Conservation (phyloP, 1,140 invertebrate genomes). For the Parasteatoda tepidariorum region DNA sequence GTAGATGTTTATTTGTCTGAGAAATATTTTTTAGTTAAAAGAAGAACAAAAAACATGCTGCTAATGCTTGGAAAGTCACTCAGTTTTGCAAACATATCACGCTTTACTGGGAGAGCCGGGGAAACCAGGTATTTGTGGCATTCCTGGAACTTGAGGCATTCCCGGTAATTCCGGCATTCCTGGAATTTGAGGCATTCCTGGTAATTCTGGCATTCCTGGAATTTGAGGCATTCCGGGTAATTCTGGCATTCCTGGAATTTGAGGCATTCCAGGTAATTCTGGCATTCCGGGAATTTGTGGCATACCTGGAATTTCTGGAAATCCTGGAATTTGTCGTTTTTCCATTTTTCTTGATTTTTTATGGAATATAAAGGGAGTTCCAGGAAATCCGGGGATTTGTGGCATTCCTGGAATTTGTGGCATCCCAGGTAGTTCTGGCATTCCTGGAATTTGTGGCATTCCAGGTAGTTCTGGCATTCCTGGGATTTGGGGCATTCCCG, state of each 20-base stretch:
- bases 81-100: too few relatives aligned
- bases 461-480: slow-evolving; percentile 26
- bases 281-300: slow-evolving; percentile 39
- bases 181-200: too few relatives aligned
- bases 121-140: too few relatives aligned
- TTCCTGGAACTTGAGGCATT: too few relatives aligned
- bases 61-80: too few relatives aligned
- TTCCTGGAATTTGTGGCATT: neutral
- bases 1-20: too few relatives aligned
- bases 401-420: slow-evolving; percentile 31
- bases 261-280: slow-evolving; percentile 16
- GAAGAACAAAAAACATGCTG: too few relatives aligned
- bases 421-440: slow-evolving; percentile 13
- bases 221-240: too few relatives aligned
- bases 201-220: too few relatives aligned
- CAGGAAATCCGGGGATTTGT: slow-evolving; percentile 31
- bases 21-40: too few relatives aligned
- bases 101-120: too few relatives aligned
- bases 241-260: slow-evolving; percentile 23
- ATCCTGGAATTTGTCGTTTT: slow-evolving; percentile 13
- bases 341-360: neutral
- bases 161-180: too few relatives aligned
- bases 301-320: slow-evolving; percentile 10
- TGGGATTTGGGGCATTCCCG: slow-evolving; percentile 18
- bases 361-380: neutral